Evolutionary conservation across 2,888 invertebrate genomes (phyloP).

Genomic region (Neoascia interrupta): DNA sequence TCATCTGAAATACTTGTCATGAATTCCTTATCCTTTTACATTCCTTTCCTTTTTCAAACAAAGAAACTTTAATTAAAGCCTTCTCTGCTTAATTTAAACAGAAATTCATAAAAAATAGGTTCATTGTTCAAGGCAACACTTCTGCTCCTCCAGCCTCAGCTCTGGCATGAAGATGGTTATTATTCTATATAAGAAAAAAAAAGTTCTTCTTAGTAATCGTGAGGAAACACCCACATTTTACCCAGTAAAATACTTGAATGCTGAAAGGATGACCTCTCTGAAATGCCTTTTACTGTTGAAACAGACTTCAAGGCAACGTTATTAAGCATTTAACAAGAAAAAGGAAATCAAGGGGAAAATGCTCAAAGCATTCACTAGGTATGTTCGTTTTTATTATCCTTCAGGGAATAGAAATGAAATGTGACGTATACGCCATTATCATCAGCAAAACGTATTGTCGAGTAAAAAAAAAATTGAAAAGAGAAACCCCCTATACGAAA

Average conservation of each 20-base stretch:
- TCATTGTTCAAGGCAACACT: constrained; percentile 33
- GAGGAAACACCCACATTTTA: neutral
- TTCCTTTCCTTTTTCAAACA: constrained; percentile 24
- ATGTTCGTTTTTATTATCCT: constrained; percentile 4
- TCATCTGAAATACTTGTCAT: constrained; percentile 19
- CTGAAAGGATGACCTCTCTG: constrained; percentile 16
- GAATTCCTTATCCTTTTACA: constrained; percentile 6
- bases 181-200: neutral
- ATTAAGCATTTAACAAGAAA: constrained; percentile 13
- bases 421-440: constrained; percentile 8
- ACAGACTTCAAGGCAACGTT: constrained; percentile 21
- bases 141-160: neutral
- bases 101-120: constrained; percentile 18
- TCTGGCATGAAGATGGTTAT: constrained; percentile 21
- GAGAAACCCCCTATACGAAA: neutral
- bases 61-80: constrained; percentile 54
- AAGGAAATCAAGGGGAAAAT: neutral
- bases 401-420: neutral
- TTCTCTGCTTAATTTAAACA: constrained; percentile 10
- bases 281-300: neutral
- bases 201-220: constrained; percentile 2
- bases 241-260: constrained; percentile 2
- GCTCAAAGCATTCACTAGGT: too few relatives aligned
- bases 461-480: too few relatives aligned
- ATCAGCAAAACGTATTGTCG: neutral